Conservation (phyloP, 2,888 invertebrate species). For the Nymphalis c-album region DNA sequence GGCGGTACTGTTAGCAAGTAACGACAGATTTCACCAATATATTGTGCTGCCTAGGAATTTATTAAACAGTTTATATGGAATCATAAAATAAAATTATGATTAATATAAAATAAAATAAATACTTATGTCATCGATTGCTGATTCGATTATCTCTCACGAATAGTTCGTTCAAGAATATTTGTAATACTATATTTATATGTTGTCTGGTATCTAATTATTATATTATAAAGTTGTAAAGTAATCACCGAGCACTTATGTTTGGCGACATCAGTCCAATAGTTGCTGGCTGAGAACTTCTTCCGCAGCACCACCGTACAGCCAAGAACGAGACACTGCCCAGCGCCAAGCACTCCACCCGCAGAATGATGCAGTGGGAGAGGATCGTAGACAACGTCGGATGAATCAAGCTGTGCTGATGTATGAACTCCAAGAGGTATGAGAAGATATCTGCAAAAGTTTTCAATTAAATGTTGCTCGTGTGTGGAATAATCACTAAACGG, state of each 20-base stretch:
- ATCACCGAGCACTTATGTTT: constrained; percentile 93
- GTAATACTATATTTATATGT: no score
- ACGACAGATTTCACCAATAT: constrained; percentile 94
- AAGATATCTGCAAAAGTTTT: constrained; percentile 77
- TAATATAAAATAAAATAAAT: not conserved
- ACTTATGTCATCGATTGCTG: no score
- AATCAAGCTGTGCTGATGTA: constrained; percentile 82
- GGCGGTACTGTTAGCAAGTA: constrained; percentile 88
- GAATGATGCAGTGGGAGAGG: constrained; percentile 97
- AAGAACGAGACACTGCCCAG: constrained; percentile 87
- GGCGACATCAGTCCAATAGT: constrained; percentile 96
- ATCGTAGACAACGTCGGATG: constrained; percentile 90
- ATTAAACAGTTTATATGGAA: no score
- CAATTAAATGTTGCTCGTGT: not conserved
- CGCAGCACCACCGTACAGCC: constrained; percentile 91
- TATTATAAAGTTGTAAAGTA: constrained; percentile 12
- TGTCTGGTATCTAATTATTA: no score
- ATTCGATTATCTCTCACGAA: no score
- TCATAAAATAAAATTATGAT: no score
- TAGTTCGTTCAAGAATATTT: no score
- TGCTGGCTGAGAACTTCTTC: constrained; percentile 95
- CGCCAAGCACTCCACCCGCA: constrained; percentile 93
- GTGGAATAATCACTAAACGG: no score
- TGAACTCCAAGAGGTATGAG: constrained; percentile 85
- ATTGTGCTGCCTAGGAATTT: constrained; percentile 86